Evolutionary conservation across 1,140 invertebrate genomes (phyloP).

Genomic region (Caenorhabditis briggsae): DNA sequence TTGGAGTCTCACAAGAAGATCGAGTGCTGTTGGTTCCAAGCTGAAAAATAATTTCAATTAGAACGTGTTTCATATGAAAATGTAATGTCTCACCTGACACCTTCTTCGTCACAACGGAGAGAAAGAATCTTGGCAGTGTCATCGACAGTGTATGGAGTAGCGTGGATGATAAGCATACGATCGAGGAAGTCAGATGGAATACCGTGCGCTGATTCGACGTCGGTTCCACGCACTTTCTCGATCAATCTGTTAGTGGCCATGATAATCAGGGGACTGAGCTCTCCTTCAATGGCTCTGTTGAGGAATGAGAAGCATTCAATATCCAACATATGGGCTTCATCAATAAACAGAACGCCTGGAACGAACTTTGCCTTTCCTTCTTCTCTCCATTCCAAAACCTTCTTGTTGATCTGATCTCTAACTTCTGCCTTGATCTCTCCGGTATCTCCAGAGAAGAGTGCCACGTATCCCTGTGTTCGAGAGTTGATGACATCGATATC

Average conservation of each 20-base stretch:
- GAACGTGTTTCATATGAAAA: too few relatives aligned
- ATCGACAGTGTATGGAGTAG: conserved; percentile 88
- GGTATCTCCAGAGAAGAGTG: conserved; percentile 96
- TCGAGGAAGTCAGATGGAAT: conserved; percentile 96
- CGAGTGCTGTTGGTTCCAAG: conserved; percentile 90
- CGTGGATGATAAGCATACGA: conserved; percentile 91
- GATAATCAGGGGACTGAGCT: conserved; percentile 97
- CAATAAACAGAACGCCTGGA: conserved; percentile 85
- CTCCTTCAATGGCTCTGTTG: conserved; percentile 94
- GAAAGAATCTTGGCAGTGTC: conserved; percentile 65
- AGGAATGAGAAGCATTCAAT: conserved; percentile 99
- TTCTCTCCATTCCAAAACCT: conserved; percentile 97
- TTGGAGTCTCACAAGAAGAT: conserved; percentile 91
- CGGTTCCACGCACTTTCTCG: conserved; percentile 89
- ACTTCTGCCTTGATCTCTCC: conserved; percentile 99
- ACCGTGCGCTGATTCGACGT: conserved; percentile 92
- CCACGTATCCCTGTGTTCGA: conserved; percentile 86
- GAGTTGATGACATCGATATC: conserved; percentile 86
- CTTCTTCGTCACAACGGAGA: conserved; percentile 60
- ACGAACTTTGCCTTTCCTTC: conserved; percentile 99
- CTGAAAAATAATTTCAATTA: conserved; percentile 82
- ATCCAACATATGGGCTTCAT: conserved; percentile 92
- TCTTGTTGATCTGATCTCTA: conserved; percentile 97
- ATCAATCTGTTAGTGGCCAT: conserved; percentile 90
- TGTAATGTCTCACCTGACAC: conserved; percentile 52